Conservation (phyloP, 2,113 vertebrate genomes). For the Carettochelys insculpta region DNA sequence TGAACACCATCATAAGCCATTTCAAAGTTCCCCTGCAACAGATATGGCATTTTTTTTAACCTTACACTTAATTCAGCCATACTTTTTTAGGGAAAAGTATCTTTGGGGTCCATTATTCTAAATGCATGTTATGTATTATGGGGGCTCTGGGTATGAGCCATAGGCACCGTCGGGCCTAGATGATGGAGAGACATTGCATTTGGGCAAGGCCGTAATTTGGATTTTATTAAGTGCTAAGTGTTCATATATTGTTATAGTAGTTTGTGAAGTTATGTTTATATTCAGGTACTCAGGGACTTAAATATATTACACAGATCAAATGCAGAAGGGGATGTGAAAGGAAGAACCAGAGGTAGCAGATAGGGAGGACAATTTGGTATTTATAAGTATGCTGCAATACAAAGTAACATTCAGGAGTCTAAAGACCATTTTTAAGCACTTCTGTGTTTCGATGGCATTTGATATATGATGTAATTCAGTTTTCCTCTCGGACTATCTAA, state of each 20-base stretch:
- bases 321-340: background rate
- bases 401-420: background rate
- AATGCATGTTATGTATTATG: no score
- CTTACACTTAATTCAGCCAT: background rate
- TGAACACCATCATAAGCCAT: background rate
- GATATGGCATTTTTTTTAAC: no score
- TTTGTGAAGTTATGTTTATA: background rate
- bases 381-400: background rate
- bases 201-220: background rate
- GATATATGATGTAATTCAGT: background rate
- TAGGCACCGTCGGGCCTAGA: background rate
- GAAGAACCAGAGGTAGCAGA: background rate
- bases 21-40: background rate
- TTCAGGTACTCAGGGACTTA: background rate
- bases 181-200: constrained; percentile 9
- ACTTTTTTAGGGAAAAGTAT: background rate
- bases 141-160: background rate
- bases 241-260: background rate
- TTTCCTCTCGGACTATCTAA: background rate
- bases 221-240: constrained; percentile 30
- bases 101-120: no score
- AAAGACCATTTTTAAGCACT: background rate
- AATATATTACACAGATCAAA: background rate
- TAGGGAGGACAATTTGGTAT: background rate
- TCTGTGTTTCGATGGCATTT: background rate